phyloP scores from a whole-genome alignment of 1,140 invertebrate genomes.

The Drosophila subobscura region DNA sequence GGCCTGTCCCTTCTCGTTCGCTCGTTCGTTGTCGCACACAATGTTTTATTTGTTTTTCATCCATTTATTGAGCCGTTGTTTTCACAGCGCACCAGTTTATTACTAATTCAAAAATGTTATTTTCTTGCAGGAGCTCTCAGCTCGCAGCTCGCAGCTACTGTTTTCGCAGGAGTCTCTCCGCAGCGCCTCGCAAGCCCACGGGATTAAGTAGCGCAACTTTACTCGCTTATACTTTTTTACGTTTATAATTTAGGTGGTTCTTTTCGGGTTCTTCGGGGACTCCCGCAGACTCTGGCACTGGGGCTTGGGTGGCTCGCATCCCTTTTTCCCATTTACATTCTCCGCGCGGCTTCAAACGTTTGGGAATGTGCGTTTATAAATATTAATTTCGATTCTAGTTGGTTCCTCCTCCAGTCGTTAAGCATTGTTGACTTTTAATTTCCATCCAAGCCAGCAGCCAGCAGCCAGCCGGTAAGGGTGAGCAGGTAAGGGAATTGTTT shows the following conservation, averaged over 20 bases:
- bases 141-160: slow-evolving; percentile 41
- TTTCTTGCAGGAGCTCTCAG: slow-evolving; percentile 65
- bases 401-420: slow-evolving; percentile 9
- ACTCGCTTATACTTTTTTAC: slow-evolving; percentile 64
- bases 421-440: slow-evolving; percentile 77
- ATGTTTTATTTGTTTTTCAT: slow-evolving; percentile 79
- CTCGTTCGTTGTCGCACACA: slow-evolving; percentile 46
- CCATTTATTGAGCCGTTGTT: slow-evolving; percentile 67
- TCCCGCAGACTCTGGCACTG: slow-evolving; percentile 21
- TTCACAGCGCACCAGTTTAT: slow-evolving; percentile 69
- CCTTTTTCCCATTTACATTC: slow-evolving; percentile 45
- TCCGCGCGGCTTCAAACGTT: slow-evolving; percentile 26
- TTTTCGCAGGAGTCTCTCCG: slow-evolving; percentile 4
- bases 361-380: slow-evolving; percentile 69
- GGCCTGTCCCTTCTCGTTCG: no score
- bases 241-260: slow-evolving; percentile 69
- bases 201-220: slow-evolving; percentile 60
- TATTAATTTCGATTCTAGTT: slow-evolving; percentile 70
- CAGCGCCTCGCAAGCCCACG: slow-evolving; percentile 29
- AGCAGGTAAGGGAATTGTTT: slow-evolving; percentile 63
- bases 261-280: slow-evolving; percentile 53
- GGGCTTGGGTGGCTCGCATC: slow-evolving; percentile 3
- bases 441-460: slow-evolving; percentile 59
- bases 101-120: slow-evolving; percentile 80
- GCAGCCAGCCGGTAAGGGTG: no score